phyloP scores from a whole-genome alignment of 2,113 vertebrate species.

The Triplophysa siluroides region DNA sequence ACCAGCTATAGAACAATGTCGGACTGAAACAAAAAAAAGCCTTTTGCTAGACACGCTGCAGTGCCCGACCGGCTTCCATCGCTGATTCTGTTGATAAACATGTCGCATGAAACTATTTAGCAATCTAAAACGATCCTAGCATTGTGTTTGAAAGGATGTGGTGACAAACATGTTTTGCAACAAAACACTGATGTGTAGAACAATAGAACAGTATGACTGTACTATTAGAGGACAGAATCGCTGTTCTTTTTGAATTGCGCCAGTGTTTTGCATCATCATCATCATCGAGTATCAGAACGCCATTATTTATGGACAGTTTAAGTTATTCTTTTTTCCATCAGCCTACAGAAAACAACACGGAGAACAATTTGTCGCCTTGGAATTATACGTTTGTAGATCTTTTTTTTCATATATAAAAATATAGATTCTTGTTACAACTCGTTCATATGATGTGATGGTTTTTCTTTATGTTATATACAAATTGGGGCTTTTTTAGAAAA shows the following conservation, averaged over 20 bases:
- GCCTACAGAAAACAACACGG: not conserved
- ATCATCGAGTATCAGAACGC: not conserved
- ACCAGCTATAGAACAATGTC: not conserved
- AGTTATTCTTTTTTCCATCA: not conserved
- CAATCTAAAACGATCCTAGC: not conserved
- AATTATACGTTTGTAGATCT: too few relatives aligned
- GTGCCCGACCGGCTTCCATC: slow-evolving; percentile 59
- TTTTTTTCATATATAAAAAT: too few relatives aligned
- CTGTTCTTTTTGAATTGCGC: slow-evolving; percentile 19
- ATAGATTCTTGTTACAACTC: too few relatives aligned
- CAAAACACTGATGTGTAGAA: slow-evolving; percentile 44
- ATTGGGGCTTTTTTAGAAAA: too few relatives aligned
- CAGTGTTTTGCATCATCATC: slow-evolving; percentile 30
- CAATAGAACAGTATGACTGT: not conserved
- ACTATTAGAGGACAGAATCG: not conserved
- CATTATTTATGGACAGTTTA: slow-evolving; percentile 14
- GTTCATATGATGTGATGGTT: too few relatives aligned
- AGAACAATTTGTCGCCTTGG: too few relatives aligned
- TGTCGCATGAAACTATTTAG: slow-evolving; percentile 6
- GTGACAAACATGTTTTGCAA: slow-evolving; percentile 28
- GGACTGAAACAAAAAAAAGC: not conserved
- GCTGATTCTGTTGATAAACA: slow-evolving; percentile 58
- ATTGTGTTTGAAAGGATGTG: not conserved
- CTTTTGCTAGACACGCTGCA: not conserved
- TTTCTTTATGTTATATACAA: too few relatives aligned